Conservation (phyloP, 2,888 invertebrate genomes). For the Yponomeuta sedellus region DNA sequence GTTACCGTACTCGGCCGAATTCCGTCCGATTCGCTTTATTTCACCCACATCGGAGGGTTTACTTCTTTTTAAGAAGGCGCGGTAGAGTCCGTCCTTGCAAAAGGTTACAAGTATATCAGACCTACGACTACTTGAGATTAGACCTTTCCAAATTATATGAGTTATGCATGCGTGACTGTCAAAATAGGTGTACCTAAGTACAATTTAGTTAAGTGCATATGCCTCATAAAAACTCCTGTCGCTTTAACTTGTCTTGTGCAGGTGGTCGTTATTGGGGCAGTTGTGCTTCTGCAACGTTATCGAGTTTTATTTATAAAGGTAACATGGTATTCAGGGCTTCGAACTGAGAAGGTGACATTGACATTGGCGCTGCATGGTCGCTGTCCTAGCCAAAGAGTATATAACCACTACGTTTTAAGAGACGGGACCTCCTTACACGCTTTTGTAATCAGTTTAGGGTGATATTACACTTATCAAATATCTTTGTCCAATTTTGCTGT, state of each 20-base stretch:
- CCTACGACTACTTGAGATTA: not conserved
- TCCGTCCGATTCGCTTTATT: constrained; percentile 55
- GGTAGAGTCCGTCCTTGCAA: not conserved
- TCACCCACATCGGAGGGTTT: constrained; percentile 48
- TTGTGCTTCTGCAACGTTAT: too few species aligned
- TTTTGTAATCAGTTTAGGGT: too few species aligned
- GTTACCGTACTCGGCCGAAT: constrained; percentile 63
- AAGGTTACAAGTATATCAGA: not conserved
- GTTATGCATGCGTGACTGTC: not conserved
- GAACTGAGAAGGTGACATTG: constrained; percentile 64
- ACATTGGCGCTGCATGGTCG: constrained; percentile 45
- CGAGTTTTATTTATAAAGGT: not conserved
- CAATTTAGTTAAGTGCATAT: too few species aligned
- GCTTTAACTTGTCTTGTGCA: not conserved
- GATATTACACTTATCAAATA: too few species aligned
- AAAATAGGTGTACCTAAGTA: too few species aligned
- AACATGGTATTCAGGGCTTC: constrained; percentile 14
- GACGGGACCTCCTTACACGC: too few species aligned
- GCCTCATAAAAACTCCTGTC: too few species aligned
- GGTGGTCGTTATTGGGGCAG: too few species aligned
- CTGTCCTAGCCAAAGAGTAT: constrained; percentile 20
- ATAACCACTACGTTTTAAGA: too few species aligned
- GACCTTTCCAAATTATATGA: not conserved
- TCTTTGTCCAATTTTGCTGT: too few species aligned
- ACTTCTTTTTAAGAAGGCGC: not conserved